A percentile compares a stretch with the other conserved stretches of the same genome.
Conservation (phyloP, 1,140 invertebrate genomes). For the Gonatopus flavifemur region DNA sequence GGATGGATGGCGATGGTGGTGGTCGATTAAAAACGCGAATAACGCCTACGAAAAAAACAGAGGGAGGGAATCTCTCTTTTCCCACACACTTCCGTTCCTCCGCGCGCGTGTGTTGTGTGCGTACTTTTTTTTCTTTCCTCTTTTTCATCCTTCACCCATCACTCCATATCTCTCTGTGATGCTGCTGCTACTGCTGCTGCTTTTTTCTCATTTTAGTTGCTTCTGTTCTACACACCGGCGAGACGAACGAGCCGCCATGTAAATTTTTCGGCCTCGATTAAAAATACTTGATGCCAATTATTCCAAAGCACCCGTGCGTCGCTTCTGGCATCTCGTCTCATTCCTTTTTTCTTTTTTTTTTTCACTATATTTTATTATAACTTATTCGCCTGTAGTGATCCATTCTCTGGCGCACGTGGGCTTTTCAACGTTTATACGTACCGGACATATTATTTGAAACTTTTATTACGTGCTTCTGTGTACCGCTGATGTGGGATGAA, state of each 20-base stretch:
- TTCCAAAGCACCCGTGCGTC: slow-evolving; percentile 14
- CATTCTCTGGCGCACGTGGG: not conserved
- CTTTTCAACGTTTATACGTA: no score
- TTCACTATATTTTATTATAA: slow-evolving; percentile 7
- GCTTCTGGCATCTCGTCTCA: slow-evolving; percentile 10
- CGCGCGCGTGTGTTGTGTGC: no score
- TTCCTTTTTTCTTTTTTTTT: slow-evolving; percentile 10
- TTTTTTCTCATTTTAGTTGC: slow-evolving; percentile 15
- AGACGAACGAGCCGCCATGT: slow-evolving; percentile 5
- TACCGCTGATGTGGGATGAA: no score
- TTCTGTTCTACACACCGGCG: slow-evolving; percentile 11
- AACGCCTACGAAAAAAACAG: slow-evolving; percentile 35
- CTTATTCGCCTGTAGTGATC: not conserved
- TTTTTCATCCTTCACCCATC: slow-evolving; percentile 9
- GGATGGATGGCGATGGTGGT: no score
- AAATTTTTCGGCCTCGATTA: slow-evolving; percentile 19
- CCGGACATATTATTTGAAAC: no score
- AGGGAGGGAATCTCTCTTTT: slow-evolving; percentile 21
- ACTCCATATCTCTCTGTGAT: not conserved
- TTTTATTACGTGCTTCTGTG: no score
- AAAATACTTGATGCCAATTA: slow-evolving; percentile 27
- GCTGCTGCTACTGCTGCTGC: slow-evolving; percentile 12
- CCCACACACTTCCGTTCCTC: slow-evolving; percentile 12
- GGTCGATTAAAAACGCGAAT: slow-evolving; percentile 54
- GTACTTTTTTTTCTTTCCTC: slow-evolving; percentile 15